Conservation (phyloP, 1,140 invertebrate genomes). For the Drosophila persimilis region DNA sequence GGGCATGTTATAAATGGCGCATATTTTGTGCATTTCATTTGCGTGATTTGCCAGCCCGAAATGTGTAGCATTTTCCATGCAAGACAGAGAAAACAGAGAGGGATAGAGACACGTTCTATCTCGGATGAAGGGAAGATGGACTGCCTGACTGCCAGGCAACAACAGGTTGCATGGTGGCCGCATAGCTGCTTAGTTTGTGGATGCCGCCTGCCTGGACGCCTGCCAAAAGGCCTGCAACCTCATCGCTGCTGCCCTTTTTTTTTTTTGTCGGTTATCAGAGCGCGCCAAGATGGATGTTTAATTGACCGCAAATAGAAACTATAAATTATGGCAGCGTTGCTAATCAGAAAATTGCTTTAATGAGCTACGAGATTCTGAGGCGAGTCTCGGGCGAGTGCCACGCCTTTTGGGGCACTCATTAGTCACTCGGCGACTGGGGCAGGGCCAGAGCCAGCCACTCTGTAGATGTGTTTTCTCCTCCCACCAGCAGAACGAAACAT, state of each 20-base stretch:
- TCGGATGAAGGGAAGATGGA: constrained; percentile 17
- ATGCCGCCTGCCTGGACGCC: constrained; percentile 39
- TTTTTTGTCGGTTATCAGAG: constrained; percentile 42
- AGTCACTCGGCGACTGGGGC: constrained; percentile 1
- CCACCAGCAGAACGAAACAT: too few species aligned
- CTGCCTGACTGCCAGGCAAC: background rate
- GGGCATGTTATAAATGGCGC: constrained; percentile 74
- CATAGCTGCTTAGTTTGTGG: constrained; percentile 37
- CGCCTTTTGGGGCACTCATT: constrained; percentile 8
- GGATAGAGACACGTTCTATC: constrained; percentile 17
- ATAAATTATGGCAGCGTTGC: constrained; percentile 55
- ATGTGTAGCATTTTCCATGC: constrained; percentile 67
- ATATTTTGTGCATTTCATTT: constrained; percentile 81
- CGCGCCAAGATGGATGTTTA: constrained; percentile 64
- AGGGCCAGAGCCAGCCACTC: too few species aligned
- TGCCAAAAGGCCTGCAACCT: constrained; percentile 52
- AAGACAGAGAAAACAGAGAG: background rate
- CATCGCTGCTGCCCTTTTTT: constrained; percentile 11
- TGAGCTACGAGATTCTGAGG: constrained; percentile 12
- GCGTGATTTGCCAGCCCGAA: constrained; percentile 74
- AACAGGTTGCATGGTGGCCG: constrained; percentile 31
- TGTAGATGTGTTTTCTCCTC: too few species aligned
- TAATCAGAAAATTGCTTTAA: constrained; percentile 40
- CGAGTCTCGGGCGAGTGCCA: background rate
- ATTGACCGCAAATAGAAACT: constrained; percentile 66